A percentile compares a stretch with the other conserved stretches of the same genome.
Conservation (phyloP, 2,797 vertebrate genomes). For the Australoheros facetus region DNA sequence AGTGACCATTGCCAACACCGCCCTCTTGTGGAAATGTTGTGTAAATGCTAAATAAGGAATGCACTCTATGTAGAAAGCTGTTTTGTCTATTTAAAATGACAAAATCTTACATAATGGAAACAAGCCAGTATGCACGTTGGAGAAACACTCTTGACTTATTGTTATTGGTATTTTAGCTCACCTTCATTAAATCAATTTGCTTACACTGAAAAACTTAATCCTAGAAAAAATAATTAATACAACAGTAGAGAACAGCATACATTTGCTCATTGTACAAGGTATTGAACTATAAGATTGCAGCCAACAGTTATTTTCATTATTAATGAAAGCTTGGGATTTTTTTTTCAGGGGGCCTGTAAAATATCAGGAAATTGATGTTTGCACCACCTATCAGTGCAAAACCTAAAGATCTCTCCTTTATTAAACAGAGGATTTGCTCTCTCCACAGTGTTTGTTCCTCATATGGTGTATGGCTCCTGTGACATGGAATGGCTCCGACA, state of each 20-base stretch:
- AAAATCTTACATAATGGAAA: background rate
- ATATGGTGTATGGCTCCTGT: conserved; percentile 95
- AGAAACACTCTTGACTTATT: background rate
- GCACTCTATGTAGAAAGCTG: background rate
- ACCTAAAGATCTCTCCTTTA: background rate
- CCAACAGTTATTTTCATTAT: background rate
- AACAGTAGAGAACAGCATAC: background rate
- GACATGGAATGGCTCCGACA: conserved; percentile 90
- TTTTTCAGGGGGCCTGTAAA: too few species aligned
- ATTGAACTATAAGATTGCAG: background rate
- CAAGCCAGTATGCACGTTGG: background rate
- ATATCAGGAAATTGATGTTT: background rate
- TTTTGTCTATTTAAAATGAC: background rate
- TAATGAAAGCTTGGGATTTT: too few species aligned
- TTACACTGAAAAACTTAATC: background rate
- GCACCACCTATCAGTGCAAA: background rate
- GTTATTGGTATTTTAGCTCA: background rate
- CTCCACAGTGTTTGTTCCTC: conserved; percentile 90
- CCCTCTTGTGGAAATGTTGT: conserved; percentile 39
- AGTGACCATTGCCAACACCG: background rate
- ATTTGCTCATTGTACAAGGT: background rate
- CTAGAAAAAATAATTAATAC: background rate
- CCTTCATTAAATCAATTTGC: background rate
- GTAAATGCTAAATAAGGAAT: background rate
- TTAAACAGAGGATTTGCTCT: background rate